phyloP scores from a whole-genome alignment of 2,888 invertebrate species.

The Zonitis immaculata region DNA sequence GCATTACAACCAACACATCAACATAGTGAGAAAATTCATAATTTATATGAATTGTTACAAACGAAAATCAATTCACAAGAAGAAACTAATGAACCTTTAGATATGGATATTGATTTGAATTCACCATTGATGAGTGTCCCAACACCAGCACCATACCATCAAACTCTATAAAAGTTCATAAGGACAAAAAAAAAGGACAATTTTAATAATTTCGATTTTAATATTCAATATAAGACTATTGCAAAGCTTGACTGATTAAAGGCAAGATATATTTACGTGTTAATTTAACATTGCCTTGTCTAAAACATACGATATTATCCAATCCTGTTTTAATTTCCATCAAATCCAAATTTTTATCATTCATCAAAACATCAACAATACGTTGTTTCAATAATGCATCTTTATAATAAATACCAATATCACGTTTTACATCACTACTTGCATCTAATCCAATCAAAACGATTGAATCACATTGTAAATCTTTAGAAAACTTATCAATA shows the following conservation, averaged over 20 bases:
- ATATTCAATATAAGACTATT: conserved; percentile 2
- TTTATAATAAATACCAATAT: conserved; percentile 50
- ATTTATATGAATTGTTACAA: conserved; percentile 68
- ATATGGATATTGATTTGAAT: conserved; percentile 67
- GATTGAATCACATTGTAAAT: conserved; percentile 48
- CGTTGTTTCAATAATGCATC: conserved; percentile 38
- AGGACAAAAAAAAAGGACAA: neutral
- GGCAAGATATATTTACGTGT: conserved; percentile 69
- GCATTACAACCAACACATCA: conserved; percentile 70
- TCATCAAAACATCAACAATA: conserved; percentile 41
- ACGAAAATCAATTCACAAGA: conserved; percentile 73
- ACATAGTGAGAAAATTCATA: conserved; percentile 81
- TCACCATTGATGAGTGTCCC: conserved; percentile 83
- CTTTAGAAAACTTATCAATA: conserved; percentile 51
- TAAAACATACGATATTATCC: conserved; percentile 51
- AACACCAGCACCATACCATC: conserved; percentile 69
- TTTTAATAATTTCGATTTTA: neutral
- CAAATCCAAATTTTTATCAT: conserved; percentile 43
- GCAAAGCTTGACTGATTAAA: conserved; percentile 48
- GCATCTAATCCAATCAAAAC: conserved; percentile 63
- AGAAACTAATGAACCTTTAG: conserved; percentile 57
- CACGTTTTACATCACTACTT: conserved; percentile 52
- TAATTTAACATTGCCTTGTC: conserved; percentile 56
- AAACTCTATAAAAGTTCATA: conserved; percentile 20
- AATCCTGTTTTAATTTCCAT: conserved; percentile 43